Evolutionary conservation across 2,797 vertebrate species (phyloP).

Genomic region (Anguilla megastoma): DNA sequence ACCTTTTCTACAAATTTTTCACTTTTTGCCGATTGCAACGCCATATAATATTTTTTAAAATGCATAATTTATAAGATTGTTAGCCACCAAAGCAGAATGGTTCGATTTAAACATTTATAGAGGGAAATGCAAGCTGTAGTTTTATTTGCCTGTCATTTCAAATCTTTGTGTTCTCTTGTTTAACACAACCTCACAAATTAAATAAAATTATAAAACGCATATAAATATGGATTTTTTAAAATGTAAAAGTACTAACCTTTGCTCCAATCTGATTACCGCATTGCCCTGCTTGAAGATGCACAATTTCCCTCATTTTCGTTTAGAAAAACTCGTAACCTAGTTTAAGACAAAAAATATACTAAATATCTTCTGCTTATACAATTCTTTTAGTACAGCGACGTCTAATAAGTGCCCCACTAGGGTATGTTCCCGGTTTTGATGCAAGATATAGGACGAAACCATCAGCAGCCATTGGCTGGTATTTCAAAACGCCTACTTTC

Average conservation of each 20-base stretch:
- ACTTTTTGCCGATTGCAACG: neutral
- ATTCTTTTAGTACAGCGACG: neutral
- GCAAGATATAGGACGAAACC: neutral
- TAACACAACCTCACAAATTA: neutral
- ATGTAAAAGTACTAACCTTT: slow-evolving; percentile 58
- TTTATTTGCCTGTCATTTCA: neutral
- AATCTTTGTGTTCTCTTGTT: neutral
- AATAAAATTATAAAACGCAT: neutral
- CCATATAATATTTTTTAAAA: neutral
- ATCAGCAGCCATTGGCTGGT: slow-evolving; percentile 1
- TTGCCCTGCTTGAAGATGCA: slow-evolving; percentile 74
- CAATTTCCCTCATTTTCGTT: slow-evolving; percentile 71
- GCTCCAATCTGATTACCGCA: slow-evolving; percentile 77
- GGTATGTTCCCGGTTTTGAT: neutral
- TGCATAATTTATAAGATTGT: neutral
- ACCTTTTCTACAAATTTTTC: neutral
- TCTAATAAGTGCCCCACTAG: neutral
- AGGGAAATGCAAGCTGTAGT: neutral
- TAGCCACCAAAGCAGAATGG: neutral
- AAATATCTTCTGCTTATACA: no score
- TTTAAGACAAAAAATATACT: neutral
- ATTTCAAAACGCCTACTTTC: neutral
- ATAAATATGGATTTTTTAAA: neutral
- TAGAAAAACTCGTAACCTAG: neutral
- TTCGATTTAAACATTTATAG: neutral